Evolutionary conservation across 1,140 invertebrate genomes (phyloP).

Genomic region (Bradynema listronoti): DNA sequence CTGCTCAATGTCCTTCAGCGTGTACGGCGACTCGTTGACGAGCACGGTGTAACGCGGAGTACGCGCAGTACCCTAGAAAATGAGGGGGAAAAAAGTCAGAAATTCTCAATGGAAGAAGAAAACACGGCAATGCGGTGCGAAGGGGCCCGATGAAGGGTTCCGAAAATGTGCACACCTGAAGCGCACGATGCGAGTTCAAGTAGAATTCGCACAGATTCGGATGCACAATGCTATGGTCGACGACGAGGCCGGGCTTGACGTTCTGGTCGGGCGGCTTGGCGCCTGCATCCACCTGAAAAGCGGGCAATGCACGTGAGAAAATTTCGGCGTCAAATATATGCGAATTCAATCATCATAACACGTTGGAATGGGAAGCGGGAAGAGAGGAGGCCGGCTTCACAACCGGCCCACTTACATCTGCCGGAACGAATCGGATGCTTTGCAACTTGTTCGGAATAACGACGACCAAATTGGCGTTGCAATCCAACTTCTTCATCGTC

Average conservation of each 20-base stretch:
- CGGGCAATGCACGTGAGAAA: too few relatives aligned
- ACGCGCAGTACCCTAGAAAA: slow-evolving; percentile 14
- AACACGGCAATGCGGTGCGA: not conserved
- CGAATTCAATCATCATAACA: too few relatives aligned
- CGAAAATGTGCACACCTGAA: slow-evolving; percentile 12
- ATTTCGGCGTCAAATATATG: too few relatives aligned
- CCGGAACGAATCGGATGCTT: slow-evolving; percentile 7
- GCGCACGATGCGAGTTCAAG: slow-evolving; percentile 19
- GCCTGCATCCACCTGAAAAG: slow-evolving; percentile 9
- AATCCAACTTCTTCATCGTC: slow-evolving; percentile 8
- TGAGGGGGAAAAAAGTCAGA: not conserved
- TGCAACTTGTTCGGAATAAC: slow-evolving; percentile 16
- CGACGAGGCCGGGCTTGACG: slow-evolving; percentile 14
- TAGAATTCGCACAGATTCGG: slow-evolving; percentile 19
- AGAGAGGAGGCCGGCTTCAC: too few relatives aligned
- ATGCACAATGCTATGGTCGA: slow-evolving; percentile 20
- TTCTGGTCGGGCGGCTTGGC: slow-evolving; percentile 22
- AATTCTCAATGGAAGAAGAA: too few relatives aligned
- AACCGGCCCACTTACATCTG: slow-evolving; percentile 8
- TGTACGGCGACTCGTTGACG: slow-evolving; percentile 2
- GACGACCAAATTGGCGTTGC: slow-evolving; percentile 4
- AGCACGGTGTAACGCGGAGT: slow-evolving; percentile 14
- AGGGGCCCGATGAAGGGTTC: too few relatives aligned
- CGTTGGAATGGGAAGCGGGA: too few relatives aligned
- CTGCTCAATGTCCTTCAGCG: slow-evolving; percentile 5